These are phyloP conservation scores for Maccullochella peelii DNA, from an alignment of 2,113 vertebrate genomes.

Conservation along the genomic window DNA sequence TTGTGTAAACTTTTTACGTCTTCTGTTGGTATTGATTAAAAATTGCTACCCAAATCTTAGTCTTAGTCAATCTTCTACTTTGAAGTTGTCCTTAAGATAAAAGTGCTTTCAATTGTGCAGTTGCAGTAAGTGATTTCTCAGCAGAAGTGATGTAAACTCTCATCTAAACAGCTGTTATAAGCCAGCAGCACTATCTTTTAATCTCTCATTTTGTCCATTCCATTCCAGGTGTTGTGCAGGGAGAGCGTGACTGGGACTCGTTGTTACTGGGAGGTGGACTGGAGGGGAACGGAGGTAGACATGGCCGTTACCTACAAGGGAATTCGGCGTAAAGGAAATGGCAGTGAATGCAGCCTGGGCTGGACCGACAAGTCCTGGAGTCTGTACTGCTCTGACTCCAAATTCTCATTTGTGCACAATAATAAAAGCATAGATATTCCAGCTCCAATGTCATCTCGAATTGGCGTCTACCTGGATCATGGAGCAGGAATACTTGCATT, in stretches of 20 bases:
- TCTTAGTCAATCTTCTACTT: neutral
- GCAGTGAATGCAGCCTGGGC: slow-evolving; percentile 85
- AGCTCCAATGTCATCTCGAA: slow-evolving; percentile 71
- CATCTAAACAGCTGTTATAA: neutral
- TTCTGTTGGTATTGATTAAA: neutral
- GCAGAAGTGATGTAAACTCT: neutral
- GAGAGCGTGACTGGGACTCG: slow-evolving; percentile 83
- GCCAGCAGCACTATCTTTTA: neutral
- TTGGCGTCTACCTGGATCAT: slow-evolving; percentile 85
- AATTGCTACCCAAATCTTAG: neutral
- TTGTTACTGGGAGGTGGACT: slow-evolving; percentile 87
- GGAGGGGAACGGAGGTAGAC: slow-evolving; percentile 84
- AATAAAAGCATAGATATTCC: slow-evolving; percentile 82
- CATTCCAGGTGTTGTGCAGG: slow-evolving; percentile 78
- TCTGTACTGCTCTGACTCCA: slow-evolving; percentile 85
- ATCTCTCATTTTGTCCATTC: neutral
- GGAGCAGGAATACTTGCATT: slow-evolving; percentile 82
- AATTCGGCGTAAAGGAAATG: slow-evolving; percentile 82
- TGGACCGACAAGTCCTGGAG: slow-evolving; percentile 90
- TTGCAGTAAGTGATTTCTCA: neutral
- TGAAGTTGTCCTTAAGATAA: neutral
- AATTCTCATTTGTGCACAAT: slow-evolving; percentile 86
- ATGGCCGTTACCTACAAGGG: slow-evolving; percentile 85
- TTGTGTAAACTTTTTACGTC: neutral
- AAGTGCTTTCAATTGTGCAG: neutral